These are phyloP conservation scores for Drosophila emarginata DNA, from an alignment of 2,888 invertebrate genomes.

Conservation along the genomic window DNA sequence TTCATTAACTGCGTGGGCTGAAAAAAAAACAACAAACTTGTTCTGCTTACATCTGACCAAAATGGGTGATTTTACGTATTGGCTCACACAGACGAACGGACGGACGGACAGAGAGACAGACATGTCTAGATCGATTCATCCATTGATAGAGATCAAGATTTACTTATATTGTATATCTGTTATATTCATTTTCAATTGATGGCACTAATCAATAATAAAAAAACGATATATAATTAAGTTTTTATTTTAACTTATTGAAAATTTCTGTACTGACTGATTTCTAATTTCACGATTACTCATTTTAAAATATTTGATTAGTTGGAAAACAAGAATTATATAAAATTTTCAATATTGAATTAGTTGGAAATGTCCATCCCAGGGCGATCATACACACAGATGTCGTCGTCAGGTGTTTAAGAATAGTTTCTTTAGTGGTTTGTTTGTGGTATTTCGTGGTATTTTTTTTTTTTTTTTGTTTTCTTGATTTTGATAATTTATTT, in stretches of 20 bases:
- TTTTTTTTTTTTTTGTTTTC: neutral
- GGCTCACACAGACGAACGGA: neutral
- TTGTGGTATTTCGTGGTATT: conserved; percentile 40
- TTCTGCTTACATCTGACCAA: neutral
- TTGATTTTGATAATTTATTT: neutral
- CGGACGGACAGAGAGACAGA: neutral
- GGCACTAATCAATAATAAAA: neutral
- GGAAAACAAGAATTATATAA: no score
- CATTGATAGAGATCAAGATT: no score
- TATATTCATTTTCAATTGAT: neutral
- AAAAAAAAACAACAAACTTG: neutral
- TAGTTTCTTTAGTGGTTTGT: conserved; percentile 62
- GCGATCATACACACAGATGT: conserved; percentile 36
- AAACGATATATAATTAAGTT: neutral
- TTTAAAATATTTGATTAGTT: no score
- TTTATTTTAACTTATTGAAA: neutral
- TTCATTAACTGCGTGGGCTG: no score
- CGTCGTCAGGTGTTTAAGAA: conserved; percentile 71
- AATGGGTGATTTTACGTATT: neutral
- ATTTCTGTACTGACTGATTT: neutral
- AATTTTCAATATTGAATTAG: neutral
- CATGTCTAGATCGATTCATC: neutral
- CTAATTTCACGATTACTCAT: neutral
- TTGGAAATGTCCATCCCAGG: conserved; percentile 24
- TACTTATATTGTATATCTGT: no score